Evolutionary conservation across 2,113 vertebrate species (phyloP).

Genomic region (Rhineura floridana): DNA sequence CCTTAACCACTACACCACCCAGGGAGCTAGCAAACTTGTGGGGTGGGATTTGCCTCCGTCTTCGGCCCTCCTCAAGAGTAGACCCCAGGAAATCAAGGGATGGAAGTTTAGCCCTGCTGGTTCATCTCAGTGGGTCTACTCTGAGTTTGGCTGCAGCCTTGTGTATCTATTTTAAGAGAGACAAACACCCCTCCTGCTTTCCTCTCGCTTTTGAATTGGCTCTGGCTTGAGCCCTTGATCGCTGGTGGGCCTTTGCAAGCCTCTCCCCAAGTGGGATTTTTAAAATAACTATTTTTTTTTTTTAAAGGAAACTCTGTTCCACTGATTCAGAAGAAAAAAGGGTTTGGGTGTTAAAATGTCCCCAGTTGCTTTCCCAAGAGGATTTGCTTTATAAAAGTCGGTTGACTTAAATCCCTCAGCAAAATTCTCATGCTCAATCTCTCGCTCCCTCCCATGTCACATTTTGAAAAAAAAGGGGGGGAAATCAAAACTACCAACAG

Average conservation of each 20-base stretch:
- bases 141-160: too few relatives aligned
- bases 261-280: background rate
- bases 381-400: background rate
- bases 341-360: too few relatives aligned
- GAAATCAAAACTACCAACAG: background rate
- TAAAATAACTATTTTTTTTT: background rate
- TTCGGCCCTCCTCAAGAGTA: too few relatives aligned
- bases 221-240: background rate
- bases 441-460: background rate
- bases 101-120: too few relatives aligned
- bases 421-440: background rate
- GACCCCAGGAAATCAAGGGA: too few relatives aligned
- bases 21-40: too few relatives aligned
- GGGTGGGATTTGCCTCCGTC: too few relatives aligned
- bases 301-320: background rate
- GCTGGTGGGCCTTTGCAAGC: background rate
- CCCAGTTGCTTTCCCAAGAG: fast-evolving
- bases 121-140: too few relatives aligned
- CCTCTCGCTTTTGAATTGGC: background rate
- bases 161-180: too few relatives aligned
- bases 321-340: background rate
- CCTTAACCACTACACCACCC: too few relatives aligned
- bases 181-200: background rate
- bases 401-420: background rate
- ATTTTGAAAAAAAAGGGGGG: background rate